Conservation (phyloP, 1,140 invertebrate species). For the Microplitis demolitor region DNA sequence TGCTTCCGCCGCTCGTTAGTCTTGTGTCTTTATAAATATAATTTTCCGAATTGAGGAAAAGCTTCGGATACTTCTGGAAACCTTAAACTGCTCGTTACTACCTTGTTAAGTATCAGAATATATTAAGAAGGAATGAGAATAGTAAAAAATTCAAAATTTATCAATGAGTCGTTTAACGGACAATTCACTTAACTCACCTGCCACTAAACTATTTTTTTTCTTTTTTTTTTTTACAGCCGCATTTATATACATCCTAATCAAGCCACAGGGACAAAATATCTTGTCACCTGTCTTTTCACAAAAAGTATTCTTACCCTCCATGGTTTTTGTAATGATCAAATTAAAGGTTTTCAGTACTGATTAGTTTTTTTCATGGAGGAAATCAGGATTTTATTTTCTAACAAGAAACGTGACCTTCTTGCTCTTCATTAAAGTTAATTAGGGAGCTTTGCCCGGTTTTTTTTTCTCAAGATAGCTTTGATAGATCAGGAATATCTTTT, state of each 20-base stretch:
- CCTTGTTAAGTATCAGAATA: neutral
- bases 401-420: no score
- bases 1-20: neutral
- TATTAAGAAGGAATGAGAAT: neutral
- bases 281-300: neutral
- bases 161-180: constrained; percentile 4
- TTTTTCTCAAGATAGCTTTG: no score
- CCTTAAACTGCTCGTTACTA: constrained; percentile 23
- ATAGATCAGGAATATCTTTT: no score
- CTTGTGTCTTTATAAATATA: neutral
- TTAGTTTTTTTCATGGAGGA: no score
- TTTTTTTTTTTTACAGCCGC: constrained; percentile 14
- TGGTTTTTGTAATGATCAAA: neutral
- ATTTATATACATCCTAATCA: constrained; percentile 13
- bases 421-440: no score
- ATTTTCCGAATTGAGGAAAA: neutral
- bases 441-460: no score
- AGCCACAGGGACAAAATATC: neutral
- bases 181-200: constrained; percentile 5
- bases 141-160: neutral
- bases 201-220: neutral
- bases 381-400: no score
- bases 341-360: neutral
- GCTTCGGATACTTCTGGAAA: neutral
- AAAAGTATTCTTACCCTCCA: neutral